Percentiles rank a stretch among this genome's conserved stretches.
Evolutionary conservation across 1,140 invertebrate species (phyloP).

Genomic region (Leptonema lineaticorne): DNA sequence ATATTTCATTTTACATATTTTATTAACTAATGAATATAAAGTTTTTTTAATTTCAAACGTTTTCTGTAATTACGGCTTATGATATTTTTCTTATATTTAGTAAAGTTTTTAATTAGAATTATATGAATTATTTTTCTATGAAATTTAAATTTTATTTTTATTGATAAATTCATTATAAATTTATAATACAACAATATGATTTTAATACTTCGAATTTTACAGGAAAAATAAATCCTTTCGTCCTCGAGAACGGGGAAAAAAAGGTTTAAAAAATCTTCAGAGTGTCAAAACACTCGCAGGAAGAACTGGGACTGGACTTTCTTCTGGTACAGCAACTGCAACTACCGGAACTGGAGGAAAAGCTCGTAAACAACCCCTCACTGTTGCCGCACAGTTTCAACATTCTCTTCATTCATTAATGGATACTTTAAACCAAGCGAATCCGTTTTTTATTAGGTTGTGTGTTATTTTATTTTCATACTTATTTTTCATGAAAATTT

Average conservation of each 20-base stretch:
- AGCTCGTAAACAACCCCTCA: conserved; percentile 82
- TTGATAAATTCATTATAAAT: too few relatives aligned
- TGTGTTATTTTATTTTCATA: too few relatives aligned
- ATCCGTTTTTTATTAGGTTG: conserved; percentile 91
- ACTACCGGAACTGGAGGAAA: conserved; percentile 63
- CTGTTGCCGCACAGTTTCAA: conserved; percentile 93
- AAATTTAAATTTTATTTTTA: too few relatives aligned
- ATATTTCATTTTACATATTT: too few relatives aligned
- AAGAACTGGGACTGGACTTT: conserved; percentile 57
- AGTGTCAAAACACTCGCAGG: conserved; percentile 86
- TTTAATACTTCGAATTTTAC: conserved; percentile 43
- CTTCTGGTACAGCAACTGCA: conserved; percentile 45
- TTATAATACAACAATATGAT: too few relatives aligned
- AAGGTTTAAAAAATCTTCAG: conserved; percentile 84
- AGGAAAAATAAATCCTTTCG: conserved; percentile 91
- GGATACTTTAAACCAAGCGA: conserved; percentile 92
- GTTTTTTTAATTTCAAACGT: too few relatives aligned
- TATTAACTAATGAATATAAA: too few relatives aligned
- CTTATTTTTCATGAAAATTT: not conserved
- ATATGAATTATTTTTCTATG: too few relatives aligned
- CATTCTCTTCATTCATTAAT: conserved; percentile 88
- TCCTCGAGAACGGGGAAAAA: conserved; percentile 75
- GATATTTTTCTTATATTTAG: too few relatives aligned
- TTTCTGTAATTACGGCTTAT: too few relatives aligned
- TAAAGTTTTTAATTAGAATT: too few relatives aligned